Percentiles rank a stretch among this genome's conserved stretches.
These are phyloP conservation scores for Aviceda subcristata DNA, from an alignment of 2,113 vertebrate species.

Conservation along the genomic window DNA sequence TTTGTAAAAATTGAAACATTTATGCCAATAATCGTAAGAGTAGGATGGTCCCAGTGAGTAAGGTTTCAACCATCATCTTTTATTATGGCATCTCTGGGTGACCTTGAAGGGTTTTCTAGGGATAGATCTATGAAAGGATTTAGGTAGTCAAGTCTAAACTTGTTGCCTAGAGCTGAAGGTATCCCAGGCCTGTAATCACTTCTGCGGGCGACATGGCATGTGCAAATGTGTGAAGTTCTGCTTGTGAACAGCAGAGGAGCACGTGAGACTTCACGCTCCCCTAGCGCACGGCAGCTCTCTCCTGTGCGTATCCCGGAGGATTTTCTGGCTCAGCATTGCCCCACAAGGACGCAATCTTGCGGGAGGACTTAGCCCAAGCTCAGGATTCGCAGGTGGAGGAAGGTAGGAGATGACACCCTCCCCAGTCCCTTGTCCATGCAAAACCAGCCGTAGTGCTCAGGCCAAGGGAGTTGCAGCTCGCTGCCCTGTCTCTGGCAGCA, in stretches of 20 bases:
- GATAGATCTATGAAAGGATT: not conserved
- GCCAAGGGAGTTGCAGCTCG: not conserved
- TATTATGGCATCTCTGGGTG: not conserved
- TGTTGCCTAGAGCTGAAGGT: not conserved
- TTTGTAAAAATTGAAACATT: not conserved
- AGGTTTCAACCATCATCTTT: not conserved
- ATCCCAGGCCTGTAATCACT: not conserved
- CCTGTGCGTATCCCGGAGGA: not conserved
- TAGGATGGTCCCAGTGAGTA: not conserved
- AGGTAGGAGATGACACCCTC: not conserved
- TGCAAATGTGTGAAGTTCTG: not conserved
- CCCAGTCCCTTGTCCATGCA: no score
- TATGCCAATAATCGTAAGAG: not conserved
- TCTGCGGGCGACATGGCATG: not conserved
- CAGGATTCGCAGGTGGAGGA: not conserved
- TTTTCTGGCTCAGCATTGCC: not conserved
- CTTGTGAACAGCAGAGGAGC: not conserved
- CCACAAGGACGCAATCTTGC: no score
- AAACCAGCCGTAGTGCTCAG: not conserved
- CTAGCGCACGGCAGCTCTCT: not conserved
- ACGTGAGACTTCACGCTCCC: rapidly evolving
- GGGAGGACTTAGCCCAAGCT: not conserved
- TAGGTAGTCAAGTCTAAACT: not conserved
- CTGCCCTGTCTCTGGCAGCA: not conserved
- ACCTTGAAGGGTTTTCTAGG: not conserved